phyloP scores from a whole-genome alignment of 2,888 invertebrate species.

The Opisthograptis luteolata region DNA sequence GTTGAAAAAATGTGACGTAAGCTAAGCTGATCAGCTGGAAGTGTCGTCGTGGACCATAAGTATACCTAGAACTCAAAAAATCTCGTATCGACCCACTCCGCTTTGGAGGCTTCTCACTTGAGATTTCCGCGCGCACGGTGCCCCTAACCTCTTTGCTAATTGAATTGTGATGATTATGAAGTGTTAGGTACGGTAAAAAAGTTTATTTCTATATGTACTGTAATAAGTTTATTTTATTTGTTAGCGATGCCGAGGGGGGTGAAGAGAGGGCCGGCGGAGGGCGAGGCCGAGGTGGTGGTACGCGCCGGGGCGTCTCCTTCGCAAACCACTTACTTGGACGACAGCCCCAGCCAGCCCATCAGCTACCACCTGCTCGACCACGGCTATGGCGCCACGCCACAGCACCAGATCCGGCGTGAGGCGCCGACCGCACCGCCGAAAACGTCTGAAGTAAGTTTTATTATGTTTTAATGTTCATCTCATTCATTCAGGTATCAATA shows the following conservation, averaged over 20 bases:
- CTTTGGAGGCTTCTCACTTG: conserved; percentile 73
- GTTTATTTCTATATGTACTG: conserved; percentile 38
- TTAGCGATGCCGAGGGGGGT: conserved; percentile 86
- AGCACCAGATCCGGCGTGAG: conserved; percentile 86
- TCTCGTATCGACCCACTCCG: conserved; percentile 75
- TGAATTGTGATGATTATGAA: conserved; percentile 71
- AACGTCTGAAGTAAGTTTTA: conserved; percentile 82
- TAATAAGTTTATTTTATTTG: conserved; percentile 47
- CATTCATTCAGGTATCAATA: neutral
- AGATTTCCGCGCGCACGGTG: conserved; percentile 81
- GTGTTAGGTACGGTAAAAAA: conserved; percentile 41
- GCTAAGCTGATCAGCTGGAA: conserved; percentile 66
- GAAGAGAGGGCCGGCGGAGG: conserved; percentile 83
- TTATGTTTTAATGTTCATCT: neutral
- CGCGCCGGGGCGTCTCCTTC: conserved; percentile 82
- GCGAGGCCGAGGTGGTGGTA: conserved; percentile 80
- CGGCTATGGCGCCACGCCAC: conserved; percentile 93
- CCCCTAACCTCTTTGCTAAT: conserved; percentile 83
- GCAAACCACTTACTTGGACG: conserved; percentile 78
- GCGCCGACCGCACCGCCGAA: conserved; percentile 82
- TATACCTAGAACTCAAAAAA: conserved; percentile 56
- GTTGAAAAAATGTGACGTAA: conserved; percentile 77
- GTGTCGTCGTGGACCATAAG: conserved; percentile 50
- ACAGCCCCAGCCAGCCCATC: conserved; percentile 82
- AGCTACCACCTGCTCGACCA: conserved; percentile 93